Percentiles rank a stretch among this genome's conserved stretches.
phyloP scores from a whole-genome alignment of 2,113 vertebrate genomes.

The Neotoma lepida region DNA sequence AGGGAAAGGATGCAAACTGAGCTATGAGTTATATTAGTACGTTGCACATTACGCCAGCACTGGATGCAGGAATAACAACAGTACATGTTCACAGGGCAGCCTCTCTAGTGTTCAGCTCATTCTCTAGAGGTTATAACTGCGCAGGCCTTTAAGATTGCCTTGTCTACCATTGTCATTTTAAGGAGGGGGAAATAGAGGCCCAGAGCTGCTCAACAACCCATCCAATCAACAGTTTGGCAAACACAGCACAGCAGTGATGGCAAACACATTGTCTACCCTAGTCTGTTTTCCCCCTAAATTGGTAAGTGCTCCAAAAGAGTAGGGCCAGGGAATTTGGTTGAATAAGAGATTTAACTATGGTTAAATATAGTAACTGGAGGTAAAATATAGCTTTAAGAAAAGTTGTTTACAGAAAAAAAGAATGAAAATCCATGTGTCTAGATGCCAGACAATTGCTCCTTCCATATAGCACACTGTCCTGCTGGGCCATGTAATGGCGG shows the following conservation, averaged over 20 bases:
- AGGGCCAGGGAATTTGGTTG: constrained; percentile 7
- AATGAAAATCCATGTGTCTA: not conserved
- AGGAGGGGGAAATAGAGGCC: not conserved
- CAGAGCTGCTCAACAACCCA: too few species aligned
- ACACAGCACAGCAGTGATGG: not conserved
- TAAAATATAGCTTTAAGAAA: constrained; percentile 36
- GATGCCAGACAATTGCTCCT: not conserved
- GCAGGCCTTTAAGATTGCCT: not conserved
- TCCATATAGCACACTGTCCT: not conserved
- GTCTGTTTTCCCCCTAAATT: not conserved
- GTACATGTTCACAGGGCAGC: not conserved
- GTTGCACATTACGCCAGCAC: not conserved
- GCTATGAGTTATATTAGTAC: not conserved
- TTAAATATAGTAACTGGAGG: not conserved
- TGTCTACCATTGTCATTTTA: not conserved
- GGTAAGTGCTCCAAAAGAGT: constrained; percentile 21
- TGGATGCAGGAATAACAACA: not conserved
- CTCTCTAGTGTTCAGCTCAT: not conserved
- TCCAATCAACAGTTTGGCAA: not conserved
- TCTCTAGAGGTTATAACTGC: not conserved
- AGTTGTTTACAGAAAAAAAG: not conserved
- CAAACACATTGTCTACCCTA: not conserved
- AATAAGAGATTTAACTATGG: constrained; percentile 17
- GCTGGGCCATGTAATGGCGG: not conserved
- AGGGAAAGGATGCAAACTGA: not conserved